Percentiles rank a stretch among this genome's conserved stretches.
These are phyloP conservation scores for Lonchura striata DNA, from an alignment of 2,113 vertebrate species.

Conservation along the genomic window DNA sequence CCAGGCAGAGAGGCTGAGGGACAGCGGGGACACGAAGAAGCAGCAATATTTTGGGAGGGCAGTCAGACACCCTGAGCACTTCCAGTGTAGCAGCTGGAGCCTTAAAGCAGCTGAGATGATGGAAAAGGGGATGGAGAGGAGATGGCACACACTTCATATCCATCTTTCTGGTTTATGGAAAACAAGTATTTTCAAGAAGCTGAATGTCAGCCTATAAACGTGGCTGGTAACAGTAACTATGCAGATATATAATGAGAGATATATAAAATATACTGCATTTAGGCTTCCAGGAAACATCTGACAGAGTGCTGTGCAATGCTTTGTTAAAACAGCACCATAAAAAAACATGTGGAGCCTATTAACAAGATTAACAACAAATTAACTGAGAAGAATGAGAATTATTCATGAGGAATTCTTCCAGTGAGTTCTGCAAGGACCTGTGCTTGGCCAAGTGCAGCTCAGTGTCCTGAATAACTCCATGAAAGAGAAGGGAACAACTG, in stretches of 20 bases:
- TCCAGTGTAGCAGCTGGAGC: not conserved
- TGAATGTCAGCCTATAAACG: not conserved
- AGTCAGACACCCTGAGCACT: not conserved
- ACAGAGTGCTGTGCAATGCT: not conserved
- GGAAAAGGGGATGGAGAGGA: not conserved
- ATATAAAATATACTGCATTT: not conserved
- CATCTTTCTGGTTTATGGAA: not conserved
- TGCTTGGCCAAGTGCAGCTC: not conserved
- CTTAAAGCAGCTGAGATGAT: accelerated
- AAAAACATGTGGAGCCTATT: not conserved
- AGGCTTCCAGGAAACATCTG: not conserved
- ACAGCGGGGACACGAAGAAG: not conserved
- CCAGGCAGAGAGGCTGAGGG: not conserved
- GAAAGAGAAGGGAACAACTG: not conserved
- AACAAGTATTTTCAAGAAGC: not conserved
- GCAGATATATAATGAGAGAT: not conserved
- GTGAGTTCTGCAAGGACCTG: not conserved
- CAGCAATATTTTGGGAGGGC: not conserved
- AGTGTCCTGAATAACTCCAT: not conserved
- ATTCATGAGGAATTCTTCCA: not conserved
- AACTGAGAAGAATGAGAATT: conserved; percentile 1
- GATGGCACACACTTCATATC: not conserved
- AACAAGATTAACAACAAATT: conserved; percentile 10
- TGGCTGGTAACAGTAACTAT: not conserved
- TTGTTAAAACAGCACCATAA: not conserved